Base-by-base conservation (phyloP, 2,888 invertebrate genomes). In the Cephus rjabovi region DNA sequence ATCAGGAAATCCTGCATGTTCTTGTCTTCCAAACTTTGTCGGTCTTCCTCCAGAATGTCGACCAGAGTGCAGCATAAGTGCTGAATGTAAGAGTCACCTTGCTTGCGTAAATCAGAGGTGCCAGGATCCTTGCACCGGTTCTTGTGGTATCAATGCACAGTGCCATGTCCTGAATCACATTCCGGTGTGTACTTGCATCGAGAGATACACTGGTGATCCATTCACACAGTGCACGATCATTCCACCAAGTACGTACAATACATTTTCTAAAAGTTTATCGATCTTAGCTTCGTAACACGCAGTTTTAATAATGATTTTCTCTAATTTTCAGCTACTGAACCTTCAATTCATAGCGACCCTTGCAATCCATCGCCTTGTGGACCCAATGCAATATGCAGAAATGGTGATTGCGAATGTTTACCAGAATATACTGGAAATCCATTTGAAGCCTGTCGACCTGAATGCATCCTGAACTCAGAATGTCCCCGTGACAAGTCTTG, bases 81-180 rank as follows among this genome's bases (percentile, higher is more conserved):
- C 96, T 0, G 97, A 97, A 90, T 97, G 97, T 88, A 94, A 95
- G 74, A 95, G 95, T 80, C 95, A 95, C 76, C 93, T 95, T 79
- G 96, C 96, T 12, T 96, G 97, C 86, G 95, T 96, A 69, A 95
- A 95, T 87, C 95, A 95, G 88, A 96, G 94, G 91, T 97, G 97
- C 90, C 93, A 94, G 88, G 96, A 97, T 92, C 97, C 97, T 35
- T 97, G 97, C 83, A 95, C 95, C 23, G 96, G 96, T 12, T 96
- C 96, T 0, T 97, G 97, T 86, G 97, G 97, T 30, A 93, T 95
- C 30, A 95, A 96, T 88, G 96, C 96, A 9, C 94, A 94, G 84
- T 97, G 97, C 85, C 95, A 95, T 83, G 95, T 97, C 11, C 90
- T 95, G 35, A 96, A 96, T 89, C 97, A 97, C 89, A 94, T 96